A percentile compares a stretch with the other conserved stretches of the same genome.
phyloP scores from a whole-genome alignment of 2,888 invertebrate species.

The Diarsia rubi region DNA sequence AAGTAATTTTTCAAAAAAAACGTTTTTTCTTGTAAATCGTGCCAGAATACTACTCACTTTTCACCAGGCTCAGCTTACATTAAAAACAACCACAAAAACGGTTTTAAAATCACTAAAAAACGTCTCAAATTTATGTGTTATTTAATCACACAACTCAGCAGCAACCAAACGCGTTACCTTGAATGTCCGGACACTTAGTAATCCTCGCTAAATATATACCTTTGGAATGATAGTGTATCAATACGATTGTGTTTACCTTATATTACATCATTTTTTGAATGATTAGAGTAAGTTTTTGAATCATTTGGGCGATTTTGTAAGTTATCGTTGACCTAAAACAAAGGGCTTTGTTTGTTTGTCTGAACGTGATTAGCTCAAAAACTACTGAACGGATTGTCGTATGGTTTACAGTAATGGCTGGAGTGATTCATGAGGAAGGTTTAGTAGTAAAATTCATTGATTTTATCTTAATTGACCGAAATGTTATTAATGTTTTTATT shows the following conservation, averaged over 20 bases:
- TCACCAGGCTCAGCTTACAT: neutral
- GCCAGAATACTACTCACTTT: neutral
- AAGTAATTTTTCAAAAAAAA: too few relatives aligned
- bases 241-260: conserved; percentile 7
- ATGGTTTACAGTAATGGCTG: neutral
- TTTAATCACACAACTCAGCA: neutral
- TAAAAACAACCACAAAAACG: conserved; percentile 1
- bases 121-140: neutral
- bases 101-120: neutral
- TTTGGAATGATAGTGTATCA: neutral
- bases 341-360: neutral
- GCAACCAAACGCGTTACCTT: neutral
- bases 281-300: neutral
- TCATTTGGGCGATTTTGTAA: neutral
- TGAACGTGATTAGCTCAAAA: neutral
- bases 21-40: too few relatives aligned
- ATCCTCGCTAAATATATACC: neutral
- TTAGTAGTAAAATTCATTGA: neutral
- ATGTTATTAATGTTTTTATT: too few relatives aligned
- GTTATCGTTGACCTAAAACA: neutral
- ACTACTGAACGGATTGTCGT: neutral
- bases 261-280: neutral
- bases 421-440: neutral
- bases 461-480: neutral
- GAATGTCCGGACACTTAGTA: neutral